A percentile compares a stretch with the other conserved stretches of the same genome.
Evolutionary conservation across 64 coral and sea anemone genomes (phyloP).

Genomic region (Trachythela sp.): DNA sequence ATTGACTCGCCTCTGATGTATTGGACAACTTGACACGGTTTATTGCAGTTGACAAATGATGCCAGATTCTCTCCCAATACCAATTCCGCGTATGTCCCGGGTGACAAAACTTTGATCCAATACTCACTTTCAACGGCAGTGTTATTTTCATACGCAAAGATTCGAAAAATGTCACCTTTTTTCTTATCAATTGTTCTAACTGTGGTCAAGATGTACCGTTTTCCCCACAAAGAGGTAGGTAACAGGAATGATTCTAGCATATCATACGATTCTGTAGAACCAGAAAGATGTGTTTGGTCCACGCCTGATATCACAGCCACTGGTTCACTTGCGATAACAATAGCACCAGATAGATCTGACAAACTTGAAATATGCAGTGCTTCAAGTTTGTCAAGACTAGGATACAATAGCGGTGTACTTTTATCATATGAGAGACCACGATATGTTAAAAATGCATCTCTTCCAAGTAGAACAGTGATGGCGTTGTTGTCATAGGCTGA

Average conservation of each 20-base stretch:
- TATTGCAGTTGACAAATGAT: background rate
- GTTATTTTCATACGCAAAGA: background rate
- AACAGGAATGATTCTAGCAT: background rate
- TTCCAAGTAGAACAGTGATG: background rate
- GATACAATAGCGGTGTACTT: background rate
- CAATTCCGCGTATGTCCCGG: background rate
- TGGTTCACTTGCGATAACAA: background rate
- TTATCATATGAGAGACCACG: background rate
- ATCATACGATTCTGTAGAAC: background rate
- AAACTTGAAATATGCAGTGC: background rate
- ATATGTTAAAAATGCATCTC: background rate
- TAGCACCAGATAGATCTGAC: background rate
- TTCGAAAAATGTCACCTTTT: background rate
- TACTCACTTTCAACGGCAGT: too few relatives aligned
- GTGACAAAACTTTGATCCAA: background rate
- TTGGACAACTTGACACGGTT: background rate
- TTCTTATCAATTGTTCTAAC: background rate
- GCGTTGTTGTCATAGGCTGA: background rate
- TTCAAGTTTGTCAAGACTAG: background rate
- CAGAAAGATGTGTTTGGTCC: background rate
- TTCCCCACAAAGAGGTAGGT: background rate
- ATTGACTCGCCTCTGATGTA: background rate
- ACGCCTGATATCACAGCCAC: background rate
- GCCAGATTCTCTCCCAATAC: background rate
- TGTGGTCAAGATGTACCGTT: background rate